Percentiles rank a stretch among this genome's conserved stretches.
Evolutionary conservation across 2,113 vertebrate genomes (phyloP).

Genomic region (Gymnobelideus leadbeateri): DNA sequence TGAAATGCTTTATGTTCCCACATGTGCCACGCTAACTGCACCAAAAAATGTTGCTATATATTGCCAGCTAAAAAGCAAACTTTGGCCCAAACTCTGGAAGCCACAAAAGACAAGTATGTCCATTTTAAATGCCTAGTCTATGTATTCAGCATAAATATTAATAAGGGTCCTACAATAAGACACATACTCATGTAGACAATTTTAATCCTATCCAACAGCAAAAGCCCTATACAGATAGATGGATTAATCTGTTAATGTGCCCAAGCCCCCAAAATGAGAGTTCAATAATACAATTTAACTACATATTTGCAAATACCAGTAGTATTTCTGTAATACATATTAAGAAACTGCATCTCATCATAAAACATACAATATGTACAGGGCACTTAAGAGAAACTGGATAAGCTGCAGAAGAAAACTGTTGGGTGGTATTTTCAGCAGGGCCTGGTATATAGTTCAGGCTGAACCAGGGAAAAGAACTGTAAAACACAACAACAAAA

Average conservation of each 20-base stretch:
- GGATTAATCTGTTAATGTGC: constrained; percentile 91
- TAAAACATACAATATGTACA: constrained; percentile 96
- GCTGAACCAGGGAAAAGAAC: constrained; percentile 99
- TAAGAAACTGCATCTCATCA: constrained; percentile 92
- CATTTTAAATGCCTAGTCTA: constrained; percentile 82
- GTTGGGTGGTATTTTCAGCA: constrained; percentile 99
- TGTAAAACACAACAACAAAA: constrained; percentile 99
- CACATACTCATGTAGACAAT: constrained; percentile 81
- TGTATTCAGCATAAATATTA: constrained; percentile 77
- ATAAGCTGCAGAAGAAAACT: constrained; percentile 99
- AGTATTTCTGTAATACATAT: constrained; percentile 90
- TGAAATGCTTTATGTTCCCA: constrained; percentile 83
- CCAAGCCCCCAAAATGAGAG: constrained; percentile 93
- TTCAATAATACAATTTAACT: constrained; percentile 90
- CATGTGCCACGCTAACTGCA: constrained; percentile 84
- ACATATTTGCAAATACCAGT: constrained; percentile 92
- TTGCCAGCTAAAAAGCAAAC: constrained; percentile 82
- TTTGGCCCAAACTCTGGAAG: constrained; percentile 80
- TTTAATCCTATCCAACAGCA: constrained; percentile 90
- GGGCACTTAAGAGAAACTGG: constrained; percentile 99
- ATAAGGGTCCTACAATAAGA: constrained; percentile 82
- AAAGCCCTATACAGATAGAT: constrained; percentile 89
- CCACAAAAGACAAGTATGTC: constrained; percentile 78
- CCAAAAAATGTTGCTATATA: constrained; percentile 81
- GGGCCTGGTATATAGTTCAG: constrained; percentile 99